Evolutionary conservation across 2,113 vertebrate species (phyloP).

Genomic region (Carlito syrichta): DNA sequence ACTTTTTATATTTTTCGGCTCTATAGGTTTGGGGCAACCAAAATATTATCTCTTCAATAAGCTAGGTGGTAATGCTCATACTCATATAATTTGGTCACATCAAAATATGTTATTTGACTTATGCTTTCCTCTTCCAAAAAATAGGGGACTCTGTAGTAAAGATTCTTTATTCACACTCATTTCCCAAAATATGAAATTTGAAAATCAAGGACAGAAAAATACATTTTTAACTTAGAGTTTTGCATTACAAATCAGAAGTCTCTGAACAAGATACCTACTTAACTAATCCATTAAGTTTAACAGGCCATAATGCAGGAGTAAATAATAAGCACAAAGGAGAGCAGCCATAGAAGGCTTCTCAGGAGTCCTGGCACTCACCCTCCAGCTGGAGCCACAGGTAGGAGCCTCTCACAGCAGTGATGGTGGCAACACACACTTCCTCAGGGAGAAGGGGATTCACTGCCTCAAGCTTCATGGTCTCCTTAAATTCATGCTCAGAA

Average conservation of each 20-base stretch:
- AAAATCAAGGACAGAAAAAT: conserved; percentile 23
- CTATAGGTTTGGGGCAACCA: not conserved
- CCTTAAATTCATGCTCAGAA: conserved; percentile 93
- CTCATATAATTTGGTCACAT: not conserved
- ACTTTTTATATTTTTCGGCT: not conserved
- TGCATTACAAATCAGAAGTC: not conserved
- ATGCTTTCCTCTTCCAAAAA: conserved; percentile 24
- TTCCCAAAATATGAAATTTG: conserved; percentile 38
- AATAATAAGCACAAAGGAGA: not conserved
- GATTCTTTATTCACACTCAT: not conserved
- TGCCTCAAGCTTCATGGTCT: conserved; percentile 97
- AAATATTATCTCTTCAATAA: conserved; percentile 27
- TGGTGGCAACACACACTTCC: conserved; percentile 94
- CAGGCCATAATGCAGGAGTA: not conserved
- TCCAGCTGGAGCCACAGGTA: conserved; percentile 96
- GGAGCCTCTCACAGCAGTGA: conserved; percentile 91
- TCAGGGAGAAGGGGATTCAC: conserved; percentile 93
- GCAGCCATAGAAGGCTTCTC: not conserved
- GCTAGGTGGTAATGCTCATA: not conserved
- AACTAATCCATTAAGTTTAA: not conserved
- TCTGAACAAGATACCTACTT: not conserved
- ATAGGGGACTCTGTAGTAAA: not conserved
- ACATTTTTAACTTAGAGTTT: not conserved
- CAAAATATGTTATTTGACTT: not conserved
- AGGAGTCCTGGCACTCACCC: conserved; percentile 80